Percentiles rank a stretch among this genome's conserved stretches.
phyloP scores from a whole-genome alignment of 2,888 invertebrate species.

The Drosophila algonquin region DNA sequence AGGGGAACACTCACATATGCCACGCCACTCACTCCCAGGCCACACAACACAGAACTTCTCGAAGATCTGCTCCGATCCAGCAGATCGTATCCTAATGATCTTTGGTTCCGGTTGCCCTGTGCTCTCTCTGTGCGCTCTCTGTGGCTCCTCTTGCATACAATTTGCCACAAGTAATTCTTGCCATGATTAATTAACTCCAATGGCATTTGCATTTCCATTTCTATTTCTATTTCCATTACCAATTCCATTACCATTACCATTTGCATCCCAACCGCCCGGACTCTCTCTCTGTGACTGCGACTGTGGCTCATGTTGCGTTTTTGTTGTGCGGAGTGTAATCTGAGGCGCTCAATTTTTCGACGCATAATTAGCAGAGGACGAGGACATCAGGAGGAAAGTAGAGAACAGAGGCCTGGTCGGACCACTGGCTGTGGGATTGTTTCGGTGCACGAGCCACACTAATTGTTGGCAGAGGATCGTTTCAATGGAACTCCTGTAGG shows the following conservation, averaged over 20 bases:
- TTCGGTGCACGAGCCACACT: conserved; percentile 55
- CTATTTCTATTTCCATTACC: conserved; percentile 45
- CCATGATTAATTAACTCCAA: conserved; percentile 67
- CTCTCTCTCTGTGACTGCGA: conserved; percentile 23
- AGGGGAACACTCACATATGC: conserved; percentile 48
- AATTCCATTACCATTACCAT: conserved; percentile 11
- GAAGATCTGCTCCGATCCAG: background rate
- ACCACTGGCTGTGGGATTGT: conserved; percentile 73
- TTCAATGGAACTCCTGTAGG: conserved; percentile 20
- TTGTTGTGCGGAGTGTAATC: conserved; percentile 46
- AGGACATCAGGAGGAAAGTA: conserved; percentile 1
- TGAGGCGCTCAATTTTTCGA: conserved; percentile 66
- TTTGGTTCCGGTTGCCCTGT: conserved; percentile 67
- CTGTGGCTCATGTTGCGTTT: conserved; percentile 66
- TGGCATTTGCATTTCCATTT: conserved; percentile 52
- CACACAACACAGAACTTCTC: background rate
- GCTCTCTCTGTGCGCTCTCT: background rate
- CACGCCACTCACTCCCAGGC: conserved; percentile 14
- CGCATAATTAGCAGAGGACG: conserved; percentile 59
- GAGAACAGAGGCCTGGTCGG: conserved; percentile 16
- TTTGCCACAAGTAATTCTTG: conserved; percentile 53
- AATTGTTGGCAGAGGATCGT: conserved; percentile 49
- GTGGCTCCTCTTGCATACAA: conserved; percentile 42
- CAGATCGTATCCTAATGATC: conserved; percentile 65
- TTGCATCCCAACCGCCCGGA: background rate